A percentile compares a stretch with the other conserved stretches of the same genome.
These are phyloP conservation scores for Brevimyrus niger DNA, from an alignment of 2,113 vertebrate species.

Conservation along the genomic window DNA sequence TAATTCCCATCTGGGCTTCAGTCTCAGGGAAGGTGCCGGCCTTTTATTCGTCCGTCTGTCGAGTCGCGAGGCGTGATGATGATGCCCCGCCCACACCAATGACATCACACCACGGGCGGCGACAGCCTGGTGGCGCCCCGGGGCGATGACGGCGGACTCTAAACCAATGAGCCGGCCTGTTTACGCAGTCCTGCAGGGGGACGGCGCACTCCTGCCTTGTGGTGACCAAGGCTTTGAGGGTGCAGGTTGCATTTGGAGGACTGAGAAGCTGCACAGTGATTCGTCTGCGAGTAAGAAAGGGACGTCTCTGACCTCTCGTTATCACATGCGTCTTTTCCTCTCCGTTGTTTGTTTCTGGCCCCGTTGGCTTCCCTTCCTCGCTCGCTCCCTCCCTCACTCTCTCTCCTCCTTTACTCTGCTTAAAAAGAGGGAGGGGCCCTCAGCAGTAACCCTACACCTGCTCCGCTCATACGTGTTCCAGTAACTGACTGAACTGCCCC, in stretches of 20 bases:
- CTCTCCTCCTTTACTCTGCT: slow-evolving; percentile 14
- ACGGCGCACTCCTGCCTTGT: not conserved
- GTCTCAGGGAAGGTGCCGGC: not conserved
- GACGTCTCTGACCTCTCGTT: not conserved
- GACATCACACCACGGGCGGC: not conserved
- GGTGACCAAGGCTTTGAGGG: not conserved
- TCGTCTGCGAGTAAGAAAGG: not conserved
- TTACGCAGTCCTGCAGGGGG: not conserved
- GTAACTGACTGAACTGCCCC: slow-evolving; percentile 78
- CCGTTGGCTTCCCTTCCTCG: slow-evolving; percentile 11
- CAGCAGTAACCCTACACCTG: slow-evolving; percentile 82
- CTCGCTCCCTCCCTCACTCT: not conserved
- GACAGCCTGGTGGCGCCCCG: not conserved
- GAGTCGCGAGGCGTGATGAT: not conserved
- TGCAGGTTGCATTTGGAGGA: not conserved
- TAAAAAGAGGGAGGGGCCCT: slow-evolving; percentile 63
- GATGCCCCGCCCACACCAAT: not conserved
- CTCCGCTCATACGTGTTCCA: slow-evolving; percentile 61
- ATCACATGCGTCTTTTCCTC: not conserved
- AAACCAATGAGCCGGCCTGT: not conserved
- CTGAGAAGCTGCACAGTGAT: not conserved
- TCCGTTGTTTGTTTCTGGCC: not conserved
- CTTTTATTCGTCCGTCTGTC: not conserved
- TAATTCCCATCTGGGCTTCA: not conserved
- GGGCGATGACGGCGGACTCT: not conserved